Base-by-base conservation (phyloP, 2,888 invertebrate genomes). In the Nymphalis c-album region DNA sequence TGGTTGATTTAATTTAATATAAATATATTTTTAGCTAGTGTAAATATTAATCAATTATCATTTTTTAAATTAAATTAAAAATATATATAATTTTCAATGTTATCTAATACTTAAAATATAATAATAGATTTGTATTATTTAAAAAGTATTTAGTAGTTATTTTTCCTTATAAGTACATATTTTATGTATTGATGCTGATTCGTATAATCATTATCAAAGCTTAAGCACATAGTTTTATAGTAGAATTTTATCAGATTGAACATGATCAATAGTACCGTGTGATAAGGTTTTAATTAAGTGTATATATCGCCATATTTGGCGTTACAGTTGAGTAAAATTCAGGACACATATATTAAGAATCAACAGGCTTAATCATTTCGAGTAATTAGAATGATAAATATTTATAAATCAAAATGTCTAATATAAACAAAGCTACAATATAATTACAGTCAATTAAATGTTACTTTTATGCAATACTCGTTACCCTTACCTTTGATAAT, bases 261-360 rank as follows among this genome's bases (percentile, higher is more conserved):
- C 31, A 31, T 31, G n/a, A 55, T 55, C 55, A 55, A 55, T 35
- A 35, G 57, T 7, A 57, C 10, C 13, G 17, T 18, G 57, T 57
- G n/a, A 40, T 57, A 57, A 35, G 18, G 57, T 18, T 20, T 40
- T 57, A n/a, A 57, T 57, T 57, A 40, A 57, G 7, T n/a, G 8
- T 57, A 18, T 57, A 18, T 10, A 57, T 40, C n/a, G 18, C 57
- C 40, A 10, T 57, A 26, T 57, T 40, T 40, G 26, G 57, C 13
- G 40, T 40, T 13, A 40, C 2, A 57, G 10, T 57, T 10, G 57
- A 13, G 40, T 40, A 40, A 40, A 57, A 40, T 40, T 13, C 7
- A 20, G 6, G 18, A 35, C 31, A 40, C 8, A 40, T 57, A 57
- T 40, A 40, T 57, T 35, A 40, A 53, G 53, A 53, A 26, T 26